phyloP scores from a whole-genome alignment of 2,113 vertebrate species.

The Bubalus kerabau region DNA sequence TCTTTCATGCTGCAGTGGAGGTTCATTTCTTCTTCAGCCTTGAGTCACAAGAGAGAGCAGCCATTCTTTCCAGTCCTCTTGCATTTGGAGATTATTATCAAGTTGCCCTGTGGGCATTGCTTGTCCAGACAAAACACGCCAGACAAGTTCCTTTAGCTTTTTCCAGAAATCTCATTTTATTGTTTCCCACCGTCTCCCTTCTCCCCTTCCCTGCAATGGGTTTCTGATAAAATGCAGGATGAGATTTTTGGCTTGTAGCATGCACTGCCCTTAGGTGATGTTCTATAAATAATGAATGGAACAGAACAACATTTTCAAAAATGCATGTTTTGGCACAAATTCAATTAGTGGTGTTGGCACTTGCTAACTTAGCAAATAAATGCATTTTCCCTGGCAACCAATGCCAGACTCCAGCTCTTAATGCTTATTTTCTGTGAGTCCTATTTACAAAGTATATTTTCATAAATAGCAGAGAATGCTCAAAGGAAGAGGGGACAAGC shows the following conservation, averaged over 20 bases:
- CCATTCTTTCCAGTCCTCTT: slow-evolving; percentile 19
- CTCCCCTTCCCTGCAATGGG: slow-evolving; percentile 36
- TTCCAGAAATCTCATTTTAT: slow-evolving; percentile 63
- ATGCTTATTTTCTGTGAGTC: slow-evolving; percentile 33
- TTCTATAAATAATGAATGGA: slow-evolving; percentile 74
- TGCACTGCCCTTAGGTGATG: slow-evolving; percentile 68
- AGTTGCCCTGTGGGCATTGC: slow-evolving; percentile 11
- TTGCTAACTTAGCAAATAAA: slow-evolving; percentile 64
- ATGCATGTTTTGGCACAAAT: slow-evolving; percentile 68
- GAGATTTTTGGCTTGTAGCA: slow-evolving; percentile 68
- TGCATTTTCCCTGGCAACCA: slow-evolving; percentile 59
- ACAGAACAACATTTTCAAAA: slow-evolving; percentile 68
- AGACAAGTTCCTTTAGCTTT: slow-evolving; percentile 50
- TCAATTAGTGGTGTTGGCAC: slow-evolving; percentile 68
- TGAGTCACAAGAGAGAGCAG: background rate
- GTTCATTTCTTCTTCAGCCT: background rate
- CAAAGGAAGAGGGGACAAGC: background rate
- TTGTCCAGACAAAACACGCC: slow-evolving; percentile 57
- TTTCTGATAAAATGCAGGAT: slow-evolving; percentile 70
- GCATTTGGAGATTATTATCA: slow-evolving; percentile 62
- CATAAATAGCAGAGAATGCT: background rate
- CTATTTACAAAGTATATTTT: slow-evolving; percentile 11
- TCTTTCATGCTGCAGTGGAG: background rate
- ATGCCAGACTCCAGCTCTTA: background rate
- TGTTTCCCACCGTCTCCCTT: slow-evolving; percentile 25